phyloP scores from a whole-genome alignment of 2,797 vertebrate species.

The Varecia variegata region DNA sequence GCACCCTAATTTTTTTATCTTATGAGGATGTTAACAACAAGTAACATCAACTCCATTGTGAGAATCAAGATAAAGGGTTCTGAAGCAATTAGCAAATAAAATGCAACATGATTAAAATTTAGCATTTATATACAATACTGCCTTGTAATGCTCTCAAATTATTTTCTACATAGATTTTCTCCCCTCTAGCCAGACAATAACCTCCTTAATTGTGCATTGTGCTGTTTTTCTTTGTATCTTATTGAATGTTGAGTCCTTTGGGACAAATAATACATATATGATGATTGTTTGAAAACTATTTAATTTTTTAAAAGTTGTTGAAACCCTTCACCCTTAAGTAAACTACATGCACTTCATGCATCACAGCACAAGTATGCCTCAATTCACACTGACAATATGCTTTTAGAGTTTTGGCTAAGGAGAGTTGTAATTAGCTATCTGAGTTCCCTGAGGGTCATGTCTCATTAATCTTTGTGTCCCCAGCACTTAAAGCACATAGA shows the following conservation, averaged over 20 bases:
- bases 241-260: neutral
- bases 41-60: neutral
- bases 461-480: neutral
- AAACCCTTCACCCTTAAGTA: neutral
- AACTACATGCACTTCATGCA: neutral
- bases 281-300: neutral
- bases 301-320: neutral
- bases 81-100: neutral
- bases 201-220: neutral
- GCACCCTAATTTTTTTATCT: neutral
- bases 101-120: neutral
- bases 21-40: neutral
- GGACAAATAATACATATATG: neutral
- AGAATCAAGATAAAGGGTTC: neutral
- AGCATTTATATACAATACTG: neutral
- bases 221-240: neutral
- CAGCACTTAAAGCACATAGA: neutral
- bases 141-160: neutral
- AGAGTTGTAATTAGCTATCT: neutral
- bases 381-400: neutral
- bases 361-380: neutral
- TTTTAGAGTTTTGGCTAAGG: neutral
- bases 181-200: neutral
- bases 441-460: neutral
- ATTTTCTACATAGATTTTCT: neutral